Evolutionary conservation across 2,888 invertebrate species (phyloP), one percentile per base, ranked within the genome.

Genomic region (Caenorhabditis imperialis): DNA sequence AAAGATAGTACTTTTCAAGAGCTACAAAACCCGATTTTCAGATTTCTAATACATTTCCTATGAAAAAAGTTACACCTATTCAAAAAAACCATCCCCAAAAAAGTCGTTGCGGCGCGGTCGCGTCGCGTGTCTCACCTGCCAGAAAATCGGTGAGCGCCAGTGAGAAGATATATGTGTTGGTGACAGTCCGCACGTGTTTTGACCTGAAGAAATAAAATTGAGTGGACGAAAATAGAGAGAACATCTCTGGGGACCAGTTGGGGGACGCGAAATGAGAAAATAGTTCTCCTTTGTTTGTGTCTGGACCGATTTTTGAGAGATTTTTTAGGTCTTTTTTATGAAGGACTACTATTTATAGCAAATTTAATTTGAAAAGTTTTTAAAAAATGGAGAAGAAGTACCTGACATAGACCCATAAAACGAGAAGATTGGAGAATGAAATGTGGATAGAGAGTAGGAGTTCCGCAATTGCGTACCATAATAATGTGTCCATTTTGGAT

Each of bases 151-250:
- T 85, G 14, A 87, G 55, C 20, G 86, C 85, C 23, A 87, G 62
- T 14, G 85, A 84, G 72, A 85, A 85, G 45, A 87, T 88, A 74
- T 87, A 88, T 7, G 83, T 82, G 71, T 88, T 88, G 38, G 87
- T 87, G 51, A 86, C 85, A 14, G 86, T 87, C 16, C 87, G 81
- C 33, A 87, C 78, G 25, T 78, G 76, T 53, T 76, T 76, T 60
- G 76, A 71, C 47, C 76, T 76, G 61, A 62, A 61, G 62, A 20
- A 42, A 42, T 20, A 20, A 16, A 3, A 45, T 22, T 48, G 27
- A 30, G 18, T 47, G 23, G n/a, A 50, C 16, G 23, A 14, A 14
- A 44, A 44, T 44, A 23, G 22, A 44, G 14, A 44, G 20, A 44
- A 25, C 23, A n/a, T 47, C 47, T 12, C 47, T 47, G 3, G 47